Base-by-base conservation (phyloP, 2,797 vertebrate species). In the Phataginus tetradactyla region DNA sequence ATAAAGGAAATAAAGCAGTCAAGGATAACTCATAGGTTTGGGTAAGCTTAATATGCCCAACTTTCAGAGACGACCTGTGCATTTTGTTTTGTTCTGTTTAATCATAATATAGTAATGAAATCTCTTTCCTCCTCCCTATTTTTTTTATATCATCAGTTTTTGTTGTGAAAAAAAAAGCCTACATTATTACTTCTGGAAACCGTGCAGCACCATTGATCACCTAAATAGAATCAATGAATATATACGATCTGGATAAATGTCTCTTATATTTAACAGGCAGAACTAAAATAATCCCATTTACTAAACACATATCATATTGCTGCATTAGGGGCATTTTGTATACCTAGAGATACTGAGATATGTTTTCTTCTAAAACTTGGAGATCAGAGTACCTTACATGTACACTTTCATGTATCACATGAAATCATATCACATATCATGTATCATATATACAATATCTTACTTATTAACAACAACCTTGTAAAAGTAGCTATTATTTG, bases 241-340 rank as follows among this genome's bases (percentile, higher is more conserved):
- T 0, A 4, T 39, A 27, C 25, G 34, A 74, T 32, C 57, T 83
- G 17, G 17, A 23, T 17, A 23, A n/a, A 66, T 25, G 3, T 7
- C 32, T 69, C 2, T 11, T 42, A 39, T 17, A 18, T 3, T 32
- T 14, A 37, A 77, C 21, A 66, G 29, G 32, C 25, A 63, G 1
- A 59, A 59, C 3, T 45, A 49, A 18, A n/a, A 64, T 13, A 61
- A 23, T 25, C 34, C 15, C n/a, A 8, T 68, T 18, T n/a, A 4
- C 0, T 1, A 12, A 18, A 5, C 7, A 17, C 9, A 1, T 5
- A 14, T 13, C 49, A 34, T 4, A 5, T 10, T 9, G 13, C 8
- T 53, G 39, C 8, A 57, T 37, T 14, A 39, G 59, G 34, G 27
- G 1, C 4, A 86, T 25, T 84, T 32, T 20, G 7, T 3, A 77